Base-by-base conservation (phyloP, 2,113 vertebrate genomes). In the Acanthochromis polyacanthus region DNA sequence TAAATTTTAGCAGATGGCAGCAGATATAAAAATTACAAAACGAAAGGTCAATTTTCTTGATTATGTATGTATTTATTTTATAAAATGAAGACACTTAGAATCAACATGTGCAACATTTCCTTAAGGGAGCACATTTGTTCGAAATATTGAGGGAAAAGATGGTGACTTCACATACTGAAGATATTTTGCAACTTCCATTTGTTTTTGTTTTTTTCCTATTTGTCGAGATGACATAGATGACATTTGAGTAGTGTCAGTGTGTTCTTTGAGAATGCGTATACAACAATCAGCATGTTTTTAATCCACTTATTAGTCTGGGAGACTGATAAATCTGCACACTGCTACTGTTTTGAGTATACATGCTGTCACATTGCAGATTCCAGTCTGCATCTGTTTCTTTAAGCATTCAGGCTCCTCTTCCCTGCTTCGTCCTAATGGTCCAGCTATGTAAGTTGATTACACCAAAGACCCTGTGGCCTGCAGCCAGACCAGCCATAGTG, bases 391-490 rank as follows among this genome's bases (percentile, higher is more conserved):
- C 60, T 80, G 22, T 65, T 71, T 67, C 69, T 86, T 75, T 60
- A 74, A 72, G 40, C 55, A 65, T 68, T 65, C 45, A 43, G 66
- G 32, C 58, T 52, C 36, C 10, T 56, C 32, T 71, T 60, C 70
- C 38, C 81, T 65, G 71, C 69, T 53, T 28, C n/a, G 40, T 52
- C 57, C 38, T 79, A 77, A 90, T 86, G 71, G 80, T 78, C 20
- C 81, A 83, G 79, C 87, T 87, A 83, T 91, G 83, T 80, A 80
- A 81, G 75, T 81, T 87, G 52, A 88, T 90, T 92, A 81, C 65
- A 62, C 51, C 72, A 74, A 78, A 82, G 78, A 80, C 75, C 61
- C 71, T 48, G 3, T 8, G 23, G 88, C 81, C 89, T 80, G 75
- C 68, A 88, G 84, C 82, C 82, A 84, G 69, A 74, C 72, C 83